Evolutionary conservation across 2,113 vertebrate genomes (phyloP), one percentile per base, ranked within the genome.

Genomic region (Xyrauchen texanus): DNA sequence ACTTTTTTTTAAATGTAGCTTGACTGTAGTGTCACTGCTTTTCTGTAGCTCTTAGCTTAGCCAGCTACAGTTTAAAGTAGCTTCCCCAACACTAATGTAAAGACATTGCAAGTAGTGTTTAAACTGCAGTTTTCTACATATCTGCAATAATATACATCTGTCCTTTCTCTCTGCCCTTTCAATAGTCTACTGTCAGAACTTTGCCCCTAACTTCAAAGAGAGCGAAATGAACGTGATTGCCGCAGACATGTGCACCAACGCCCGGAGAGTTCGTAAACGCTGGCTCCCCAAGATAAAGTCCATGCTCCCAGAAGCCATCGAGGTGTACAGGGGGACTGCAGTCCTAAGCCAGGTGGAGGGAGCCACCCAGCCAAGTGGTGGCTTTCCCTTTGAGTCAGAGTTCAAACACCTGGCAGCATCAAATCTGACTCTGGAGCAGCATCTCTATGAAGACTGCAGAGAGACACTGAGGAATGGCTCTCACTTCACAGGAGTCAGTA

Each of bases 181-280:
- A 49, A 51, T 16, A 96, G 95, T 96, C 73, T 96, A 96, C 84
- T 96, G 95, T 79, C 95, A 96, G 93, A 96, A 95, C 85, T 96
- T 96, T 79, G 95, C 94, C 55, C 95, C 95, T 34, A 96, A 94
- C 90, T 96, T 96, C 90, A 95, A 95, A 89, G 95, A 96, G 81
- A 96, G 95, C 0, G 95, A 96, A 90, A 96, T 96, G 95, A 96
- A 96, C 4, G 95, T 96, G 47, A 96, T 96, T 0, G 95, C 95
- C 0, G 95, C 95, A 0, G 95, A 96, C 84, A 96, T 96, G 95
- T 96, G 95, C 86, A 96, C 95, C 86, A 96, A 96, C 0, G 95
- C 95, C 21, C 93, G 95, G 12, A 92, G 95, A 0, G 95, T 96
- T 6, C 93, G 95, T 65, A 96, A 96, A 86, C 95, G 95, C 78